Evolutionary conservation across 2,888 invertebrate species (phyloP).

Genomic region (Mythimna lalbum): DNA sequence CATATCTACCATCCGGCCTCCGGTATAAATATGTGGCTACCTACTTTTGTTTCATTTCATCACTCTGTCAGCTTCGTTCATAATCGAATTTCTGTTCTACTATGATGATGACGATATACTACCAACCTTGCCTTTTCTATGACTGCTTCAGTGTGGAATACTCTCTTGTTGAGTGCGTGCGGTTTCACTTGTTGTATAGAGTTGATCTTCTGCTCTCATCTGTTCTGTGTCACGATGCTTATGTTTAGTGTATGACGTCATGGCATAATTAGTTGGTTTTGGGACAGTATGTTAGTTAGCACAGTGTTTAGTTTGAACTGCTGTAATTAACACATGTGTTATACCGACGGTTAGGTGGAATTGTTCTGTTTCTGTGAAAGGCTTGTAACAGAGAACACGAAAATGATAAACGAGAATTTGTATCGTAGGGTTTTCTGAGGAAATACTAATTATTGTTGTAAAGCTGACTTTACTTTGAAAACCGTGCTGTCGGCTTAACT

Average conservation of each 20-base stretch:
- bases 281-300: slow-evolving; percentile 54
- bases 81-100: not conserved
- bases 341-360: slow-evolving; percentile 9
- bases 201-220: not conserved
- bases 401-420: slow-evolving; percentile 4
- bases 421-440: not conserved
- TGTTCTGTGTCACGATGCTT: slow-evolving; percentile 12
- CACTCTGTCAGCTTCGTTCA: not conserved
- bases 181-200: not conserved
- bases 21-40: too few species aligned
- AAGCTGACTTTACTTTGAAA: not conserved
- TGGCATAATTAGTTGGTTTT: slow-evolving; percentile 58
- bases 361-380: slow-evolving; percentile 18
- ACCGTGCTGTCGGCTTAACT: not conserved
- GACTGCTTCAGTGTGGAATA: not conserved
- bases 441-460: not conserved
- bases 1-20: too few species aligned
- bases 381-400: slow-evolving; percentile 3
- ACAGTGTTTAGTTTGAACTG: slow-evolving; percentile 45
- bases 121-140: not conserved
- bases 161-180: not conserved
- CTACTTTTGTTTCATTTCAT: too few species aligned
- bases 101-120: too few species aligned
- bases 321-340: slow-evolving; percentile 39
- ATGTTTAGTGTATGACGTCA: slow-evolving; percentile 57